These are phyloP conservation scores for Lepidurus arcticus DNA, from an alignment of 1,140 invertebrate genomes.

Conservation along the genomic window DNA sequence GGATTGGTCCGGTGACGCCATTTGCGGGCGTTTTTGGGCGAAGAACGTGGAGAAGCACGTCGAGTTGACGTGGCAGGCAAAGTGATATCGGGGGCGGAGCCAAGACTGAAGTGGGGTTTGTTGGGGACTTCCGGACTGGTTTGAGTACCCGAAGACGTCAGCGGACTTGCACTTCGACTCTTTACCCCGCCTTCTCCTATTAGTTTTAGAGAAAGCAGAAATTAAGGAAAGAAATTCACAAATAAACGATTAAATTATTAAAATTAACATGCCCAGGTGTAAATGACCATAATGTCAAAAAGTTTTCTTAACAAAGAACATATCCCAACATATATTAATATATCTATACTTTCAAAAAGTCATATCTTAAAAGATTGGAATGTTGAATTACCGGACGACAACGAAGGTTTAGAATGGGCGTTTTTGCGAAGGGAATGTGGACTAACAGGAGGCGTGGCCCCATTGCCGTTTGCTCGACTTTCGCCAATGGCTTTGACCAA, in stretches of 20 bases:
- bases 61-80: background rate
- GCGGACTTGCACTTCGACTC: background rate
- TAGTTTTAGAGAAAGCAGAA: background rate
- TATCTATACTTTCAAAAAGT: background rate
- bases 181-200: background rate
- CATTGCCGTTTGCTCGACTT: constrained; percentile 68
- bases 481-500: constrained; percentile 72
- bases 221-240: background rate
- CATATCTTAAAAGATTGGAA: background rate
- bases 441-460: constrained; percentile 63
- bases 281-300: too few relatives aligned
- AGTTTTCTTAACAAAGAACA: too few relatives aligned
- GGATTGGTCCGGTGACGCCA: constrained; percentile 44
- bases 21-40: constrained; percentile 57
- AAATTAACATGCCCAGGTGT: background rate
- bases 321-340: background rate
- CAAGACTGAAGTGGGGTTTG: constrained; percentile 58
- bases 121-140: constrained; percentile 59
- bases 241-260: background rate
- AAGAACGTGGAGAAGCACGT: constrained; percentile 45
- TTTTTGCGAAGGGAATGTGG: constrained; percentile 45
- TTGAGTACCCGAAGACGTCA: constrained; percentile 55
- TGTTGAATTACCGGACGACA: constrained; percentile 5
- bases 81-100: constrained; percentile 41
- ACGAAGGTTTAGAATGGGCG: constrained; percentile 22